Evolutionary conservation across 2,113 vertebrate species (phyloP).

Genomic region (Ovibos moschatus): DNA sequence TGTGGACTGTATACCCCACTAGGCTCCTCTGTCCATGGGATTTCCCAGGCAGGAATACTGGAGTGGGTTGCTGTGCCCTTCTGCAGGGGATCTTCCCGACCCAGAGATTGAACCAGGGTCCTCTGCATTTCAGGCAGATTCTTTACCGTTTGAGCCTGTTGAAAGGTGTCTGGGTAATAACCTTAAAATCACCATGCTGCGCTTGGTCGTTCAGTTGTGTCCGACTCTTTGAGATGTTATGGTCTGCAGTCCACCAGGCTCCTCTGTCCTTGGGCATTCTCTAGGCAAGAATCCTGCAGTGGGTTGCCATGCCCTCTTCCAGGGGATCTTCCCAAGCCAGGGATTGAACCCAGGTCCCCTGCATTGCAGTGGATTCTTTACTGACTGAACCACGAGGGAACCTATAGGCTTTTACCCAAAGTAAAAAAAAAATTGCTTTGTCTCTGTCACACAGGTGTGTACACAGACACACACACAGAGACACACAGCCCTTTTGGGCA

Average conservation of each 20-base stretch:
- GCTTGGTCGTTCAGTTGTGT: background rate
- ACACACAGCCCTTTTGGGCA: fast-evolving
- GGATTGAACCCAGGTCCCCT: background rate
- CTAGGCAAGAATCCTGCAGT: background rate
- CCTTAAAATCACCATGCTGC: background rate
- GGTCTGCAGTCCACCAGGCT: background rate
- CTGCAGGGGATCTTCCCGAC: background rate
- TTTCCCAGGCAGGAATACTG: background rate
- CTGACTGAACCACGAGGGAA: background rate
- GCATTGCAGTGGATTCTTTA: background rate
- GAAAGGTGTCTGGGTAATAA: background rate
- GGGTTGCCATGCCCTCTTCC: background rate
- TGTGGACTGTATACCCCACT: background rate
- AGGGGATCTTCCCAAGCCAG: background rate
- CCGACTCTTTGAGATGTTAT: background rate
- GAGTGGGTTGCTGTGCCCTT: background rate
- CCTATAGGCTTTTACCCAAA: background rate
- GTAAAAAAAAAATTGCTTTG: background rate
- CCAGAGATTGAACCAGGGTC: background rate
- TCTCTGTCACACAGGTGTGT: background rate
- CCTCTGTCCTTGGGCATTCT: background rate
- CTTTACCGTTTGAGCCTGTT: background rate
- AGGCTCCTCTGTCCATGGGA: background rate
- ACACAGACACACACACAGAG: background rate
- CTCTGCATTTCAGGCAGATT: background rate